Conservation (phyloP, 2,797 vertebrate species). For the Clamator glandarius region DNA sequence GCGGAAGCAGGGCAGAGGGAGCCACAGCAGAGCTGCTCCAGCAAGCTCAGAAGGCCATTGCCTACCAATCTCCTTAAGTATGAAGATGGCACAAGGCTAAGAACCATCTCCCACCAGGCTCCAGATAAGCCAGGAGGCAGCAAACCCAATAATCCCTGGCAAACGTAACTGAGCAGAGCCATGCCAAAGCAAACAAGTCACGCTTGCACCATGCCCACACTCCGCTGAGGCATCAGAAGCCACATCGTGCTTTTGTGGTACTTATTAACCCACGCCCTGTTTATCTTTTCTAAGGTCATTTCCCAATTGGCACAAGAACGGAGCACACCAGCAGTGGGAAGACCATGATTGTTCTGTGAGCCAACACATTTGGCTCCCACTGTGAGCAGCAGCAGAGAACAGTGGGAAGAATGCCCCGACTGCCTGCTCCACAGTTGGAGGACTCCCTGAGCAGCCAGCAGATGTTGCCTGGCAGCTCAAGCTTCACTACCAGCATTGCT, state of each 20-base stretch:
- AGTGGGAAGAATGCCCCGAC: background rate
- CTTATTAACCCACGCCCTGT: conserved; percentile 9
- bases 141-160: background rate
- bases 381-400: background rate
- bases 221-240: background rate
- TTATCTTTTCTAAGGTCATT: background rate
- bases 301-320: background rate
- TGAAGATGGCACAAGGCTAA: background rate
- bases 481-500: fast-evolving
- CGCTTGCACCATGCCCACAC: background rate
- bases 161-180: fast-evolving
- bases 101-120: background rate
- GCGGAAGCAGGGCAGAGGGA: background rate
- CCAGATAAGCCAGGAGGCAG: background rate
- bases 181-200: background rate
- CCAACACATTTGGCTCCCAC: fast-evolving
- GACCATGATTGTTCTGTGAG: fast-evolving
- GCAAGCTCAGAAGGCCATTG: background rate
- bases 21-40: background rate
- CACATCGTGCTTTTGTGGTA: background rate
- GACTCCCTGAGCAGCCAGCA: background rate
- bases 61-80: background rate
- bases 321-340: fast-evolving
- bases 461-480: background rate
- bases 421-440: background rate